Conservation (phyloP, 2,797 vertebrate species). For the Luscinia megarhynchos region DNA sequence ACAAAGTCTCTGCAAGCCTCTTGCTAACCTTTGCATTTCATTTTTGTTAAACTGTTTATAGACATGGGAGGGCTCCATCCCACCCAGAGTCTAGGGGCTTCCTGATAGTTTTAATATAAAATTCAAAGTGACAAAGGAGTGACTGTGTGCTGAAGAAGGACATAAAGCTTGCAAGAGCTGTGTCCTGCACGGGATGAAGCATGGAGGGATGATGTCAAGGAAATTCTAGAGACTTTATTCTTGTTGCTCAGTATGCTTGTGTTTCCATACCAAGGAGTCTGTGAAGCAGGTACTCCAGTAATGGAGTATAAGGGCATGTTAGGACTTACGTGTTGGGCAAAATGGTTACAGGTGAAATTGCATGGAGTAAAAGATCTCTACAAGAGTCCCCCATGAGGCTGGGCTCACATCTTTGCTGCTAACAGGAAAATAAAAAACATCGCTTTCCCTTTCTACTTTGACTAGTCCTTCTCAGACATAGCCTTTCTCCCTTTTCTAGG, state of each 20-base stretch:
- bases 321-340: background rate
- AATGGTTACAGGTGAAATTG: background rate
- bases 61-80: background rate
- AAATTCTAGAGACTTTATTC: background rate
- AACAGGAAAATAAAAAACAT: background rate
- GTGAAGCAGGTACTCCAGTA: background rate
- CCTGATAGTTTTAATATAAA: slow-evolving; percentile 25
- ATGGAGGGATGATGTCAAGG: accelerated
- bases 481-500: background rate
- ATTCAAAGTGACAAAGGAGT: background rate
- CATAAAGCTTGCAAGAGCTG: background rate
- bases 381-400: background rate
- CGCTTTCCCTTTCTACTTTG: background rate
- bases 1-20: background rate
- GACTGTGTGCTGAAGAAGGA: background rate
- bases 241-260: background rate
- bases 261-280: background rate
- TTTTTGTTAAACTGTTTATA: slow-evolving; percentile 15
- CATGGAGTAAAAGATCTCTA: background rate
- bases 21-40: slow-evolving; percentile 13
- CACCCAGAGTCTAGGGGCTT: background rate
- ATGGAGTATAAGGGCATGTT: background rate
- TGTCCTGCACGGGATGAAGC: background rate
- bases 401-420: background rate
- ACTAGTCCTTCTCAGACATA: background rate